phyloP scores from a whole-genome alignment of 2,888 invertebrate genomes.

The Cataglyphis albicans region DNA sequence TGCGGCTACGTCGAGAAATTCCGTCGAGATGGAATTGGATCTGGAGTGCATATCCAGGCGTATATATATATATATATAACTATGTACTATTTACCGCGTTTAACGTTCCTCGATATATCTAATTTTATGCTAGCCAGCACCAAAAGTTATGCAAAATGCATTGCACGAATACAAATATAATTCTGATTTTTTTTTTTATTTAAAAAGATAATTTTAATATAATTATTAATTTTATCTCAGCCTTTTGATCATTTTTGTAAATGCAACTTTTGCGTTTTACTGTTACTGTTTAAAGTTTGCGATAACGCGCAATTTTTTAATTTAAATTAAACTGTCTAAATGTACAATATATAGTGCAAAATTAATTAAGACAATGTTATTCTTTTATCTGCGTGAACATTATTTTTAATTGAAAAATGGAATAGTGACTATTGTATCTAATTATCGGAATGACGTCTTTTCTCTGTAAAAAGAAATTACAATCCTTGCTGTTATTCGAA shows the following conservation, averaged over 20 bases:
- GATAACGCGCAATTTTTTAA: neutral
- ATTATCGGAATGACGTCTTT: neutral
- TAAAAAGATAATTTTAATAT: neutral
- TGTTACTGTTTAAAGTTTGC: neutral
- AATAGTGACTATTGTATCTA: neutral
- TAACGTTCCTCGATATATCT: constrained; percentile 15
- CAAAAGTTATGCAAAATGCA: neutral
- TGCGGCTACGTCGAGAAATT: constrained; percentile 61
- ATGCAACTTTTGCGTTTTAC: neutral
- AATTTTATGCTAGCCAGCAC: constrained; percentile 10
- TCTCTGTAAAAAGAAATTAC: neutral
- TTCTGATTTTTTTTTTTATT: neutral
- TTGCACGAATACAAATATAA: neutral
- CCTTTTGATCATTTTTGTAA: constrained; percentile 13
- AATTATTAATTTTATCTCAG: constrained; percentile 8
- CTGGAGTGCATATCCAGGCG: constrained; percentile 18
- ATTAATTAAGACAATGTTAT: neutral
- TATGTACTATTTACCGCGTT: neutral
- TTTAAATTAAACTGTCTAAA: neutral
- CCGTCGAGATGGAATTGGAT: constrained; percentile 54
- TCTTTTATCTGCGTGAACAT: neutral
- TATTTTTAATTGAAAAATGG: neutral
- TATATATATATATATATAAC: neutral
- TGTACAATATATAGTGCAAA: neutral
- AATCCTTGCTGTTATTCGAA: neutral